Conservation (phyloP, 2,888 invertebrate genomes). For the Ptychoptera albimana region DNA sequence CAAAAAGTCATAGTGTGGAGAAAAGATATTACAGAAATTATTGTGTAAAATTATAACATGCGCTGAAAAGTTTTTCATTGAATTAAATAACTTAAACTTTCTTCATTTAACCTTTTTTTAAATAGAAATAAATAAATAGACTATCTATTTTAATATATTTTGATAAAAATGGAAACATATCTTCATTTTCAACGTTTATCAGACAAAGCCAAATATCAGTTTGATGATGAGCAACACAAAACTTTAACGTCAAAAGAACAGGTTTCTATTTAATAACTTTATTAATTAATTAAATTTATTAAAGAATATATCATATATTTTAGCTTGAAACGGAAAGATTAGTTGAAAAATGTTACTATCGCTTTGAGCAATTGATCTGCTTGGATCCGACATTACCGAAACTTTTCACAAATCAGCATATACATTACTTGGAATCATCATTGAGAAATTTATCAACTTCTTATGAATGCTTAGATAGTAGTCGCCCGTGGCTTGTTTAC, state of each 20-base stretch:
- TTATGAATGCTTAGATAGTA: conserved; percentile 81
- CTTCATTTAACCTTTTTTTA: not conserved
- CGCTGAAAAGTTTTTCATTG: no score
- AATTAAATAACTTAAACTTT: no score
- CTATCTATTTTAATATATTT: no score
- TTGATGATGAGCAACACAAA: conserved; percentile 41
- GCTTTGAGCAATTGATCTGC: conserved; percentile 32
- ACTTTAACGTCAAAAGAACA: conserved; percentile 43
- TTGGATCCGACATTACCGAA: conserved; percentile 41
- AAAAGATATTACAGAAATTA: no score
- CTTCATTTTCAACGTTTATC: no score
- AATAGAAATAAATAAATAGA: not conserved
- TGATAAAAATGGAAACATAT: no score
- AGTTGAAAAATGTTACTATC: conserved; percentile 36
- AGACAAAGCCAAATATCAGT: conserved; percentile 13
- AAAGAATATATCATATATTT: conserved; percentile 2
- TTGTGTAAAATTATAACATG: no score
- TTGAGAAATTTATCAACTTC: conserved; percentile 47
- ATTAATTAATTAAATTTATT: conserved; percentile 1
- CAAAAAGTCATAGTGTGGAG: no score
- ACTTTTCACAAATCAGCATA: conserved; percentile 45
- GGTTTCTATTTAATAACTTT: conserved; percentile 23
- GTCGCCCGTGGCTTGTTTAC: conserved; percentile 92
- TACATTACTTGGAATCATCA: conserved; percentile 48
- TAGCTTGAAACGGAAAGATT: conserved; percentile 41